phyloP scores from a whole-genome alignment of 92 coral and sea anemone genomes.

The Zoanthus gigantus region DNA sequence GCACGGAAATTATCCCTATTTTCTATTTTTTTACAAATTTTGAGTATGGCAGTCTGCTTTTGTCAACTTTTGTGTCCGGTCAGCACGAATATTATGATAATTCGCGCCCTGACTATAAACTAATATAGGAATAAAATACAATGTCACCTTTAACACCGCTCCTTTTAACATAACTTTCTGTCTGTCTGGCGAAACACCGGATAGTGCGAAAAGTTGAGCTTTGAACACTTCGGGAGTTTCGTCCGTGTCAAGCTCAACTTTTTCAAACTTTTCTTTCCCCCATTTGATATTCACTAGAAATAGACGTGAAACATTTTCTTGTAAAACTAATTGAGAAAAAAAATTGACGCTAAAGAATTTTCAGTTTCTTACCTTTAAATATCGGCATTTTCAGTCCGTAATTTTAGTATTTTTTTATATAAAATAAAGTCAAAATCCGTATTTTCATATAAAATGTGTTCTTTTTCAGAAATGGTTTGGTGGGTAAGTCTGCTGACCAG shows the following conservation, averaged over 20 bases:
- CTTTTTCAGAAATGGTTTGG: not conserved
- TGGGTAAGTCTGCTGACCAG: slow-evolving; percentile 3
- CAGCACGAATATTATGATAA: not conserved
- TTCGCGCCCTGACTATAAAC: not conserved
- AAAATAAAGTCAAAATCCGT: not conserved
- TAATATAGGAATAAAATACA: not conserved
- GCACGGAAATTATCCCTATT: no score
- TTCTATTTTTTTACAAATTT: no score
- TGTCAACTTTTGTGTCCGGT: not conserved
- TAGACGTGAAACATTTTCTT: not conserved
- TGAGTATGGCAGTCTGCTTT: no score
- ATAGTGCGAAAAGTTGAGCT: slow-evolving; percentile 92
- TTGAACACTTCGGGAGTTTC: slow-evolving; percentile 94
- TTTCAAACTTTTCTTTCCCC: slow-evolving; percentile 95
- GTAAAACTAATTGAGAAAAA: not conserved
- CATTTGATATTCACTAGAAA: slow-evolving; percentile 86
- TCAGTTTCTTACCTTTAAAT: slow-evolving; percentile 28
- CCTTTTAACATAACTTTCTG: slow-evolving; percentile 98
- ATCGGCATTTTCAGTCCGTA: slow-evolving; percentile 8
- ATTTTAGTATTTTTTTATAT: not conserved
- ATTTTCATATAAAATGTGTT: not conserved
- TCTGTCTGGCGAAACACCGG: slow-evolving; percentile 96
- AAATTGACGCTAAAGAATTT: not conserved
- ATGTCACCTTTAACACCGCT: slow-evolving; percentile 87
- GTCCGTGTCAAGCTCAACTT: slow-evolving; percentile 90